phyloP scores from a whole-genome alignment of 1,140 invertebrate genomes.

The Hypothenemus hampei region DNA sequence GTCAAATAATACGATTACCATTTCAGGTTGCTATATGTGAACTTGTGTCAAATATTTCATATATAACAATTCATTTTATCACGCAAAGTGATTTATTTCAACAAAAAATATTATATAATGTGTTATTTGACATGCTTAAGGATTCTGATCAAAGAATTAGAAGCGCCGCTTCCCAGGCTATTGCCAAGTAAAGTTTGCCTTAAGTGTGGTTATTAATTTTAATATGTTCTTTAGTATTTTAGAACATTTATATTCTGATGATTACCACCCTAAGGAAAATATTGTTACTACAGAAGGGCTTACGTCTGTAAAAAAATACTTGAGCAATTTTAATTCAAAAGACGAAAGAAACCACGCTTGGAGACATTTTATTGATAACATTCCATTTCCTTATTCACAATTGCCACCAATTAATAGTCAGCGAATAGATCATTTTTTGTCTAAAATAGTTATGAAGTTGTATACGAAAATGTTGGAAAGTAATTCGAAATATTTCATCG shows the following conservation, averaged over 20 bases:
- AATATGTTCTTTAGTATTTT: constrained; percentile 47
- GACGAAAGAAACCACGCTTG: constrained; percentile 33
- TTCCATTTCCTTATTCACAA: constrained; percentile 42
- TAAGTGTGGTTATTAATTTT: constrained; percentile 2
- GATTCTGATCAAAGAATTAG: constrained; percentile 77
- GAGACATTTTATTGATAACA: constrained; percentile 37
- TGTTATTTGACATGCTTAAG: constrained; percentile 59
- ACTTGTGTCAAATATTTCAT: constrained; percentile 57
- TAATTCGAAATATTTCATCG: constrained; percentile 58
- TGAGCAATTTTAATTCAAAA: constrained; percentile 31
- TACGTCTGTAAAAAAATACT: constrained; percentile 44
- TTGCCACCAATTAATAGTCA: constrained; percentile 16
- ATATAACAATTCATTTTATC: constrained; percentile 49
- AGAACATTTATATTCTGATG: constrained; percentile 46
- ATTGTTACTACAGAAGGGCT: constrained; percentile 45
- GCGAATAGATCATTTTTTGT: constrained; percentile 45
- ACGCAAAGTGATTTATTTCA: constrained; percentile 51
- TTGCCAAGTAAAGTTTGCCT: constrained; percentile 59
- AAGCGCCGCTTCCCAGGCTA: constrained; percentile 60
- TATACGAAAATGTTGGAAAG: constrained; percentile 50
- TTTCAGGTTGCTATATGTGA: constrained; percentile 56
- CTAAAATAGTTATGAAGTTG: constrained; percentile 50
- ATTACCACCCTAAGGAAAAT: constrained; percentile 44
- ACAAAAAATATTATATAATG: constrained; percentile 56
- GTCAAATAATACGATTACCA: background rate